Percentiles rank a stretch among this genome's conserved stretches.
These are phyloP conservation scores for Chaetophractus vellerosus DNA, from an alignment of 2,797 vertebrate genomes.

Conservation along the genomic window DNA sequence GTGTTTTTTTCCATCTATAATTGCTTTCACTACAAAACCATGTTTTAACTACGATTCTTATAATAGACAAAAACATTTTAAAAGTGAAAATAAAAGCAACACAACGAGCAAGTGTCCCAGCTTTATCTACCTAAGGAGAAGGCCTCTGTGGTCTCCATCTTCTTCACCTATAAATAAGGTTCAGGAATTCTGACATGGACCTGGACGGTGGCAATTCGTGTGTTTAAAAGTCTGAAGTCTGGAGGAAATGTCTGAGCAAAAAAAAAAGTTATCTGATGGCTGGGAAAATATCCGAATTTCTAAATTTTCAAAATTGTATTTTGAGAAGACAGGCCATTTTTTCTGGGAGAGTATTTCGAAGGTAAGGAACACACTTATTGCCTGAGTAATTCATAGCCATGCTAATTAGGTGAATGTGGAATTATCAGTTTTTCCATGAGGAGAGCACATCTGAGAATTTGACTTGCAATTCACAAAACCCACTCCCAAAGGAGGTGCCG, in stretches of 20 bases:
- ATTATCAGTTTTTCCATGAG: neutral
- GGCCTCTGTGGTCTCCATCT: neutral
- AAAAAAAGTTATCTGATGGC: neutral
- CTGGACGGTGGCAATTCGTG: neutral
- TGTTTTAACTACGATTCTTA: neutral
- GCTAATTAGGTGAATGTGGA: conserved; percentile 15
- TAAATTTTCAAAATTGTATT: conserved; percentile 51
- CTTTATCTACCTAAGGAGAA: neutral
- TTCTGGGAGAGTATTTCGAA: conserved; percentile 24
- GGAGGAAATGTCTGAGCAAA: neutral
- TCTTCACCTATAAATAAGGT: neutral
- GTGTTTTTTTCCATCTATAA: too few relatives aligned
- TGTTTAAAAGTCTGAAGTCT: neutral
- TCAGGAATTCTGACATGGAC: neutral
- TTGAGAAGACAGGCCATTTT: neutral
- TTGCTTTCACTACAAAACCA: neutral
- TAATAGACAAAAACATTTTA: conserved; percentile 32
- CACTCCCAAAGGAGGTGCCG: neutral
- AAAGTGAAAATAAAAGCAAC: conserved; percentile 48
- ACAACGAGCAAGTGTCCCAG: neutral
- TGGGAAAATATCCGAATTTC: neutral
- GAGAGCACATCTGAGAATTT: neutral
- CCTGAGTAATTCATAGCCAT: neutral
- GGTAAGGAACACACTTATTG: conserved; percentile 1
- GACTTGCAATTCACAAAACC: conserved; percentile 8